Base-by-base conservation (phyloP, 1,140 invertebrate species). In the Drosophila sp. region DNA sequence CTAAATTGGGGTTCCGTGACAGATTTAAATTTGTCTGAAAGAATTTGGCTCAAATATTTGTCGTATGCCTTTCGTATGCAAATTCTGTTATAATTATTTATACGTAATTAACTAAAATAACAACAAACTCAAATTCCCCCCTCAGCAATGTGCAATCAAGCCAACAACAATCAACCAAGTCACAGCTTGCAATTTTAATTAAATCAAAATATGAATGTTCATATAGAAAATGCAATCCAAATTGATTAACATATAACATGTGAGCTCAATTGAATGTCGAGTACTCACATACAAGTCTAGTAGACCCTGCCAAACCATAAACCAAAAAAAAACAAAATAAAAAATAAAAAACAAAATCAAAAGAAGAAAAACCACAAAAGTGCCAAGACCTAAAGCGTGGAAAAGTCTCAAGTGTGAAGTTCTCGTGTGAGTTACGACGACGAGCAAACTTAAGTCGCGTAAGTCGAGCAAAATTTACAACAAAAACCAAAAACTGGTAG, bases 171-270 rank as follows among this genome's bases (percentile, higher is more conserved):
- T 4, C 57, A 27, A 62, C 38, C 72, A 70, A 72, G 63, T 67
- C 44, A 85, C 41, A 83, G 74, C 75, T 89, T 78, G 80, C 80
- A 76, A 71, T 83, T 82, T 87, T 89, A 89, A 89, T 89, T 80
- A 80, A 83, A 77, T 65, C n/a, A 30, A 40, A 11, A 38, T 41
- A 10, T 11, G 38, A 60, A 66, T 44, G 29, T 29, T 57, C 6
- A 38, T 38, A 58, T 33, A 77, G 38, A 77, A 69, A 30, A 65
- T 84, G 84, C 80, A 89, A 89, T 84, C 80, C 80, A 75, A 66
- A 70, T 75, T 80, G 77, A 89, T 89, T 89, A 90, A 79, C 84
- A 89, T 87, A 87, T 70, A 67, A 72, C 76, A 78, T 70, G 73
- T 67, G 66, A 67, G 55, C 63, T 25, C 63, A 65, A 57, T 65